Evolutionary conservation across 2,888 invertebrate genomes (phyloP).

Genomic region (Slavum lentiscoides): DNA sequence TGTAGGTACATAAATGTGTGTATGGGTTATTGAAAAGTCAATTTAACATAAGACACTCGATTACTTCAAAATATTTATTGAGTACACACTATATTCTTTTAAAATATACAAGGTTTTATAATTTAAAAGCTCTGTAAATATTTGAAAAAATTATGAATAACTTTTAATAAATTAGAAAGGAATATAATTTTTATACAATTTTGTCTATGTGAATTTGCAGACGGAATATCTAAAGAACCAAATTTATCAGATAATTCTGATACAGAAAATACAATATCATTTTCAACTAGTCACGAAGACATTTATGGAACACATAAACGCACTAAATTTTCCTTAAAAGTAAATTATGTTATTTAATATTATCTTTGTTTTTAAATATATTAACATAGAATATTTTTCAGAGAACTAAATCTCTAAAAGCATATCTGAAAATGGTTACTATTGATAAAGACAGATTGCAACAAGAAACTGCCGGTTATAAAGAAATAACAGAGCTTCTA

Average conservation of each 20-base stretch:
- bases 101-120: too few species aligned
- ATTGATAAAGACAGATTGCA: constrained; percentile 57
- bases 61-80: too few species aligned
- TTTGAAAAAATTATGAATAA: not conserved
- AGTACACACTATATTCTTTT: too few species aligned
- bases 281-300: constrained; percentile 48
- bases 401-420: constrained; percentile 56
- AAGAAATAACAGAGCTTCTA: constrained; percentile 57
- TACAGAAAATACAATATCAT: constrained; percentile 47
- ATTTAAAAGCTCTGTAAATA: too few species aligned
- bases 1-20: not conserved
- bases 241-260: constrained; percentile 39
- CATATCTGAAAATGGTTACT: constrained; percentile 57
- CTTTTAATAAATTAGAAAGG: not conserved
- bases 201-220: constrained; percentile 18
- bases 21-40: too few species aligned
- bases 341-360: not conserved
- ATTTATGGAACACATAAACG: constrained; percentile 48
- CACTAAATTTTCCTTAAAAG: constrained; percentile 48
- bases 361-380: not conserved
- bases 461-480: constrained; percentile 57
- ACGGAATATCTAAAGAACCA: constrained; percentile 24
- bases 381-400: constrained; percentile 50
- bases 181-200: too few species aligned
- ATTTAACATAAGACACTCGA: too few species aligned